Conservation (phyloP, 2,797 vertebrate species). For the Liparis tanakae region DNA sequence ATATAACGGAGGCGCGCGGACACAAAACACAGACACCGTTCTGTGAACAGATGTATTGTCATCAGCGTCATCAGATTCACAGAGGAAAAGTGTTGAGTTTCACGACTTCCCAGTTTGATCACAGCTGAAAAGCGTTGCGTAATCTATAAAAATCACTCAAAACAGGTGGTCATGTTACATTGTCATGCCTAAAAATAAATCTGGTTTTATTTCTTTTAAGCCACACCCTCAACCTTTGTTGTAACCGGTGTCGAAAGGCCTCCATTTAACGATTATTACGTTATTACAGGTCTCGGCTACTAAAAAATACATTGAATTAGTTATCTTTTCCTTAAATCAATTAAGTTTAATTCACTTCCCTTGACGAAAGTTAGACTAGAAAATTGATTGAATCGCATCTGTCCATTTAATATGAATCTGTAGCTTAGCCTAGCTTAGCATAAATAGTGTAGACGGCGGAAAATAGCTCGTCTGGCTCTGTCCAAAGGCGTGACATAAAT, state of each 20-base stretch:
- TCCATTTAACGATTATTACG: not conserved
- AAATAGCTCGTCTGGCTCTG: not conserved
- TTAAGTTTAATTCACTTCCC: not conserved
- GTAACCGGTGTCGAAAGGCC: not conserved
- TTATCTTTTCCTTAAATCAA: not conserved
- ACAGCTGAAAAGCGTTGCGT: constrained; percentile 25
- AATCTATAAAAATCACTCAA: not conserved
- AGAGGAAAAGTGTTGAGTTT: constrained; percentile 22
- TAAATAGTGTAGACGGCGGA: not conserved
- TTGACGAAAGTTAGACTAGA: not conserved
- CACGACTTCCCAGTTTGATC: constrained; percentile 23
- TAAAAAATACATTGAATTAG: not conserved
- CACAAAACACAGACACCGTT: constrained; percentile 37
- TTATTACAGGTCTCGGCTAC: not conserved
- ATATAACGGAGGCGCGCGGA: constrained; percentile 22
- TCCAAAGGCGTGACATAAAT: too few species aligned
- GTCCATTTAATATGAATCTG: not conserved
- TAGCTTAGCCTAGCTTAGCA: constrained; percentile 18
- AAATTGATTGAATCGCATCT: not conserved
- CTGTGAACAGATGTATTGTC: constrained; percentile 30
- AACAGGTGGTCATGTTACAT: not conserved
- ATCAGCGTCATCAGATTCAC: constrained; percentile 19
- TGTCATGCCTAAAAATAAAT: constrained; percentile 8
- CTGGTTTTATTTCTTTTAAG: not conserved
- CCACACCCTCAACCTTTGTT: not conserved